Evolutionary conservation across 2,113 vertebrate genomes (phyloP), one percentile per base, ranked within the genome.

Genomic region (Astatoreochromis straeleni): DNA sequence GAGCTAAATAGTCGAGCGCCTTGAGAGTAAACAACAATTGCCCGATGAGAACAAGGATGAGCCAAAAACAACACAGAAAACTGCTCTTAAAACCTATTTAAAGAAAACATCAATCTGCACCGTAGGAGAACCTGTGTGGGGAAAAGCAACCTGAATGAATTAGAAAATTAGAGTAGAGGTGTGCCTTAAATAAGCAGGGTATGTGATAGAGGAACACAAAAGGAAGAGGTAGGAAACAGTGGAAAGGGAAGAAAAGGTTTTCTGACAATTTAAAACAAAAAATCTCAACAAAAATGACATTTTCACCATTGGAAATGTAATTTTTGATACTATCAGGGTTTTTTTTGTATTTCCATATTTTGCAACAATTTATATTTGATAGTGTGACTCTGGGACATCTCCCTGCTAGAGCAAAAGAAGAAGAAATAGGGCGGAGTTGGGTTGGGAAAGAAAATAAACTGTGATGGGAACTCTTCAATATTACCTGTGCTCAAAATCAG

Each of bases 1-100:
- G 35, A 78, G 84, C 21, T 33, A 89, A 79, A 87, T 91, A 91
- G 88, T 91, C 89, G 65, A 83, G 80, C 6, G 42, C 84, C 84
- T 84, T 87, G 87, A 83, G 92, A 90, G 86, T 92, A 91, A 95
- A 95, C 90, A 95, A 88, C 83, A 42, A 84, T 57, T 29, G 63
- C 85, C 81, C 83, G 78, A 90, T 65, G 83, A 94, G 91, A 94
- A 92, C 88, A 81, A 90, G 83, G 58, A 93, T n/a, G 57, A 33
- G 33, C 17, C 16, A 26, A 57, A 86, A 68, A 53, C 45, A 55
- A 19, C 31, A 82, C 81, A 79, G 70, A 24, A 89, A 82, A 86
- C 26, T 83, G 75, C 85, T 85, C 33, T 85, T 65, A 89, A 87
- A 88, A 88, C 82, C 88, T 87, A 85, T 90, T 92, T 90, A 83